These are phyloP conservation scores for Drosophila varians DNA, from an alignment of 1,140 invertebrate genomes.

Conservation along the genomic window DNA sequence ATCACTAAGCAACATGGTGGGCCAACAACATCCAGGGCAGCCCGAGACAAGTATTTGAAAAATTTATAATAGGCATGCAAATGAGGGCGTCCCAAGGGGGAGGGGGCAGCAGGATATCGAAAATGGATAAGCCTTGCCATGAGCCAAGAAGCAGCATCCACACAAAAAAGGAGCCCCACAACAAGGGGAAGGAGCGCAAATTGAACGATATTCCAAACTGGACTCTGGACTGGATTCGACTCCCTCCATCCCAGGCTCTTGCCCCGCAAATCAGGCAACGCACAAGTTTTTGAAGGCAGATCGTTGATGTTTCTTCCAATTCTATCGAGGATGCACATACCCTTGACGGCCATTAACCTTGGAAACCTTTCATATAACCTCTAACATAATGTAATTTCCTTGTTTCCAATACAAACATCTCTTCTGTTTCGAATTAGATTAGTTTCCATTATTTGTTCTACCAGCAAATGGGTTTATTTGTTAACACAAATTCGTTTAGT, in stretches of 20 bases:
- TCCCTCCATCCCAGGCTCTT: background rate
- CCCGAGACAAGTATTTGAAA: conserved; percentile 71
- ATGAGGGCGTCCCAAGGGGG: conserved; percentile 29
- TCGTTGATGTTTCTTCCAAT: background rate
- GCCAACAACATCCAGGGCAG: conserved; percentile 21
- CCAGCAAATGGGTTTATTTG: background rate
- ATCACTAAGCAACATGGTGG: conserved; percentile 76
- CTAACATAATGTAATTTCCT: no score
- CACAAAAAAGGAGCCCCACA: background rate
- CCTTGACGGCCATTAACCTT: background rate
- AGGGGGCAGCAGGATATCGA: conserved; percentile 12
- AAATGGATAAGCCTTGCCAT: conserved; percentile 51
- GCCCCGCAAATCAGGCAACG: conserved; percentile 41
- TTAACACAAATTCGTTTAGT: background rate
- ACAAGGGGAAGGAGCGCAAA: conserved; percentile 18
- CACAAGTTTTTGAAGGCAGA: conserved; percentile 68
- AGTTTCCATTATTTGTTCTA: background rate
- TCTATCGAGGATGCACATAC: background rate
- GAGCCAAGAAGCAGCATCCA: conserved; percentile 10
- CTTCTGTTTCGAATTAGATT: background rate
- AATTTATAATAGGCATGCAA: conserved; percentile 74
- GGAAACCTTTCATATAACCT: background rate
- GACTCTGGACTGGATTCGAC: conserved; percentile 52
- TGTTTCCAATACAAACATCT: no score
- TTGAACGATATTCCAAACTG: conserved; percentile 54